Evolutionary conservation across 2,113 vertebrate species (phyloP).

Genomic region (Boulengeromyrus knoepffleri): DNA sequence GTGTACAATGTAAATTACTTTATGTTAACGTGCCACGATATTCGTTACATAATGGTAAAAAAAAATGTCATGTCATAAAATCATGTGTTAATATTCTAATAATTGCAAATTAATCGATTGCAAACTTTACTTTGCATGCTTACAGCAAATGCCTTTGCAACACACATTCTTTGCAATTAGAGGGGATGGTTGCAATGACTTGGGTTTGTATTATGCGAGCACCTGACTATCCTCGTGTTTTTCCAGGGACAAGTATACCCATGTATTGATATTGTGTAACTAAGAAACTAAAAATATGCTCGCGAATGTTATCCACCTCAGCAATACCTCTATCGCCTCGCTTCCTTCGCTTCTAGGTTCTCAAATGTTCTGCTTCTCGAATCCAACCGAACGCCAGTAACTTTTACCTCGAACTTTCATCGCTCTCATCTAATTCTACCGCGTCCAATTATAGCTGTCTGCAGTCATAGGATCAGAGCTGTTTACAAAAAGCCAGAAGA

Average conservation of each 20-base stretch:
- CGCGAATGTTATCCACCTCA: not conserved
- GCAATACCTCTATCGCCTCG: not conserved
- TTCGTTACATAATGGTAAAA: not conserved
- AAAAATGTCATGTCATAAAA: not conserved
- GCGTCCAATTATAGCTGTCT: conserved; percentile 31
- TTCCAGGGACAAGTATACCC: not conserved
- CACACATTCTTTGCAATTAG: not conserved
- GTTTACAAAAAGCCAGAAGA: conserved; percentile 19
- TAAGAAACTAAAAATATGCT: not conserved
- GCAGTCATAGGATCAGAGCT: conserved; percentile 23
- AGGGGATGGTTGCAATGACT: not conserved
- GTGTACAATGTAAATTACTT: not conserved
- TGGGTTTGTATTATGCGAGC: not conserved
- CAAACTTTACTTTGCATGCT: not conserved
- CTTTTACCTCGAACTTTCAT: conserved; percentile 42
- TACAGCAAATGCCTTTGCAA: not conserved
- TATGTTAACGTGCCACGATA: not conserved
- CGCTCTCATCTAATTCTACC: conserved; percentile 27
- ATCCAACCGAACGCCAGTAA: conserved; percentile 17
- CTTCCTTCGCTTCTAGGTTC: not conserved
- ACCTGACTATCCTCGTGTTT: conserved; percentile 14
- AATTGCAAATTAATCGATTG: not conserved
- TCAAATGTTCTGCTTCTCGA: conserved; percentile 14
- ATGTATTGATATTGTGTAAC: conserved; percentile 9
- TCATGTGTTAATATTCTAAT: not conserved